These are phyloP conservation scores for Epinephelus coioides DNA, from an alignment of 2,797 vertebrate genomes.

Conservation along the genomic window DNA sequence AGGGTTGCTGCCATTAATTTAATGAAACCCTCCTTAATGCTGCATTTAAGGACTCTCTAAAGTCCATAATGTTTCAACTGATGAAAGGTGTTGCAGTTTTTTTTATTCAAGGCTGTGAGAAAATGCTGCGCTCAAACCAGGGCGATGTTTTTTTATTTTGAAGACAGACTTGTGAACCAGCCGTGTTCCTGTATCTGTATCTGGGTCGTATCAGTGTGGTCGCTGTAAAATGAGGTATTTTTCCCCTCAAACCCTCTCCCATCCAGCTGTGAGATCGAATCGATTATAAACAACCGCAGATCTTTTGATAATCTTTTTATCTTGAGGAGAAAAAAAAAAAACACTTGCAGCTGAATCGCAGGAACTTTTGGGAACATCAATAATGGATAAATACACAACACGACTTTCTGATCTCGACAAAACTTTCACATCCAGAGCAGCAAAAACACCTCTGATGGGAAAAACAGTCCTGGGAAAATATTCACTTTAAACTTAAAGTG, in stretches of 20 bases:
- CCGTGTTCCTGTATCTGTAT: background rate
- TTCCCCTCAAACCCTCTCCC: slow-evolving; percentile 38
- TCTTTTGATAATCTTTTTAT: slow-evolving; percentile 78
- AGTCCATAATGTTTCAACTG: background rate
- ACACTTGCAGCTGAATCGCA: slow-evolving; percentile 47
- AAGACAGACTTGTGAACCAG: background rate
- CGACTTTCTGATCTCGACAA: slow-evolving; percentile 43
- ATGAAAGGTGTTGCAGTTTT: no score
- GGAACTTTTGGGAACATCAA: slow-evolving; percentile 74
- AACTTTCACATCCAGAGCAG: slow-evolving; percentile 56
- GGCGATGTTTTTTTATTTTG: background rate
- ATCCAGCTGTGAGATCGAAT: slow-evolving; percentile 69
- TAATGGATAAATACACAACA: slow-evolving; percentile 59
- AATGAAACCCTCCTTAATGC: background rate
- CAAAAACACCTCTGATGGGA: background rate
- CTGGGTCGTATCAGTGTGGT: slow-evolving; percentile 17
- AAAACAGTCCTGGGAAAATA: background rate
- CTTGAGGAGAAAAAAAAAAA: slow-evolving; percentile 40
- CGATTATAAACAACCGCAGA: slow-evolving; percentile 55
- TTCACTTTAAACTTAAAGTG: no score
- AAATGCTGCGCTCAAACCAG: background rate
- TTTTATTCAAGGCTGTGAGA: background rate
- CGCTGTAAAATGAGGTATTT: slow-evolving; percentile 21
- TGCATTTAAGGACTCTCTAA: background rate
- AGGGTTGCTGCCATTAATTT: background rate